A percentile compares a stretch with the other conserved stretches of the same genome.
Conservation (phyloP, 2,797 vertebrate genomes). For the Xenopus petersii region DNA sequence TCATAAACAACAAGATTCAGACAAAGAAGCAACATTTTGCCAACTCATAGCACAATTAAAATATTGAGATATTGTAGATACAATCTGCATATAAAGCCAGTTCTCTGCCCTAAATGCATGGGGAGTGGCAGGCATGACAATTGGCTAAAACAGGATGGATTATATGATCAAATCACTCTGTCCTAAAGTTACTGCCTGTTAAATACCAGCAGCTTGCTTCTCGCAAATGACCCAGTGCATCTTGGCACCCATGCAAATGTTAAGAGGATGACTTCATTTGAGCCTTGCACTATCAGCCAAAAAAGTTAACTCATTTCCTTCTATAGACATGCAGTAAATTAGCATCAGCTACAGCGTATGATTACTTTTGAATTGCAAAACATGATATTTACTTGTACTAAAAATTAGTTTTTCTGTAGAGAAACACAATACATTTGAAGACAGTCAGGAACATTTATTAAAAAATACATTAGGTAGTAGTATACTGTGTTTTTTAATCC, state of each 20-base stretch:
- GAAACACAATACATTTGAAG: too few relatives aligned
- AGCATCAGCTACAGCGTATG: too few relatives aligned
- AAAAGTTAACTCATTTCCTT: conserved; percentile 45
- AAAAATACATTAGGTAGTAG: too few relatives aligned
- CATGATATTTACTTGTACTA: too few relatives aligned
- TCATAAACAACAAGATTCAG: conserved; percentile 23
- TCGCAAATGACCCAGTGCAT: conserved; percentile 55
- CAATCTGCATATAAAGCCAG: background rate
- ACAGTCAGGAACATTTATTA: too few relatives aligned
- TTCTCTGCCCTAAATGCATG: conserved; percentile 1
- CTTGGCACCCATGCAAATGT: conserved; percentile 57
- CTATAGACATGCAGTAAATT: background rate
- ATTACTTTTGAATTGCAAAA: too few relatives aligned
- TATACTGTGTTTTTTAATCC: too few relatives aligned
- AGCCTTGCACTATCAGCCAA: conserved; percentile 49
- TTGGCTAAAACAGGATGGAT: conserved; percentile 36
- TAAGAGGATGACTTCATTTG: conserved; percentile 62
- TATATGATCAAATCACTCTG: conserved; percentile 53
- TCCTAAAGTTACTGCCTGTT: conserved; percentile 55
- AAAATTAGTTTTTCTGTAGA: too few relatives aligned
- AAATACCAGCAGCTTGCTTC: conserved; percentile 57
- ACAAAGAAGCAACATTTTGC: conserved; percentile 10
- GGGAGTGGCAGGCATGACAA: conserved; percentile 31
- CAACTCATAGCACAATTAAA: conserved; percentile 14
- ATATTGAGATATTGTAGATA: conserved; percentile 16